Base-by-base conservation (phyloP, 2,113 vertebrate genomes). In the Osmerus eperlanus region DNA sequence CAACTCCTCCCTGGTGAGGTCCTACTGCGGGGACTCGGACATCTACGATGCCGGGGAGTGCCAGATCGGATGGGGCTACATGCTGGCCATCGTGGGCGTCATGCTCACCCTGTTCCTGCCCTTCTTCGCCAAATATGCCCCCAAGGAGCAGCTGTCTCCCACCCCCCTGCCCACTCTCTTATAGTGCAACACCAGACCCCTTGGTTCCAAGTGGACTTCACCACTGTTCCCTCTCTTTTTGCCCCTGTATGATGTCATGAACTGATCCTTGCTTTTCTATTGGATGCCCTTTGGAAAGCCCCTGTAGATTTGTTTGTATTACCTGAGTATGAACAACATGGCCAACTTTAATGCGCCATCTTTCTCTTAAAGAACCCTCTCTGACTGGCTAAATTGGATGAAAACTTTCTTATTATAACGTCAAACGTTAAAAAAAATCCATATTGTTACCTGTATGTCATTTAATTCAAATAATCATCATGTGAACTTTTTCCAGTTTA, bases 41-140 rank as follows among this genome's bases (percentile, higher is more conserved):
- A 92, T 97, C 89, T 97, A 96, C 93, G 91, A 95, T 36, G 94
- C 94, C 36, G 95, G 94, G 59, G 94, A 95, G 71, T 97, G 96
- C 86, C 95, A 95, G 85, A 95, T 97, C 21, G 96, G 95, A 75
- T 97, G 96, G 96, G 94, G 95, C 55, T 97, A 96, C 78, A 97
- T 96, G 95, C 87, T 97, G 86, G 95, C 95, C 28, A 96, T 97
- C 3, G 96, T 97, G 2, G 95, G 94, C 21, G 95, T 97, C 78
- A 94, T 96, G 95, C 93, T 97, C 82, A 95, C 96, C 18, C 91
- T 96, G 78, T 97, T 97, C 87, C 88, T 97, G 89, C 96, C 96
- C 77, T 97, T 96, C 89, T 97, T 97, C 81, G 95, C 95, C 84
- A 96, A 96, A 94, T 97, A 97, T 75, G 95, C 95, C 84, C 95